Percentiles rank a stretch among this genome's conserved stretches.
phyloP scores from a whole-genome alignment of 2,797 vertebrate genomes.

The Bovichtus diacanthus region DNA sequence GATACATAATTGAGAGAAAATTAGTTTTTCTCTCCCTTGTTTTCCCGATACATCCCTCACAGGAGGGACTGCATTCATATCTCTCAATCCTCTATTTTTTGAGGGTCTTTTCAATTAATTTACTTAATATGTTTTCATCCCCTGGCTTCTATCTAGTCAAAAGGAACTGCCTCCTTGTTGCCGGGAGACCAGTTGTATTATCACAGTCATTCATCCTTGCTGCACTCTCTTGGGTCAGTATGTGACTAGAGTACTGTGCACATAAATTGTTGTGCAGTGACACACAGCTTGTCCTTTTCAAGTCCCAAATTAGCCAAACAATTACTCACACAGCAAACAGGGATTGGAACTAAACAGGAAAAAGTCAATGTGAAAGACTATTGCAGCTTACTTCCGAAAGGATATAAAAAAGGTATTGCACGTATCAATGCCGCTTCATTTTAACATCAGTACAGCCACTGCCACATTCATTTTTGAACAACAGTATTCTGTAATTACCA shows the following conservation, averaged over 20 bases:
- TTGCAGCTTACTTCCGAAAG: neutral
- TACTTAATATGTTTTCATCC: constrained; percentile 78
- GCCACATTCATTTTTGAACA: neutral
- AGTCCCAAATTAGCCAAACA: constrained; percentile 61
- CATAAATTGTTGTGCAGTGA: constrained; percentile 64
- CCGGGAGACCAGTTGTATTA: constrained; percentile 70
- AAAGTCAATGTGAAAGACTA: constrained; percentile 3
- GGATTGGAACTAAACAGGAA: constrained; percentile 5
- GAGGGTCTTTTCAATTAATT: constrained; percentile 81
- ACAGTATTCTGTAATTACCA: neutral
- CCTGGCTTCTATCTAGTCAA: constrained; percentile 65
- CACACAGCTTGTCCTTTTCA: constrained; percentile 73
- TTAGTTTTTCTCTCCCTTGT: constrained; percentile 66
- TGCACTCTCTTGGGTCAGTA: constrained; percentile 67
- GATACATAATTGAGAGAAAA: constrained; percentile 79
- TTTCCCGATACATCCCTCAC: constrained; percentile 66
- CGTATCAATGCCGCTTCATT: neutral
- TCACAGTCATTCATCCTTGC: constrained; percentile 75
- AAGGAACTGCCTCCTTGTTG: constrained; percentile 69
- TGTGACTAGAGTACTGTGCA: constrained; percentile 62
- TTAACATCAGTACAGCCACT: neutral
- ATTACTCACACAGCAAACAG: constrained; percentile 50
- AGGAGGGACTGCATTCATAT: constrained; percentile 51
- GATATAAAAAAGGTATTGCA: neutral
- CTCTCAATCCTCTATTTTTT: constrained; percentile 55